phyloP scores from a whole-genome alignment of 2,113 vertebrate genomes.

The Coryphaenoides rupestris region DNA sequence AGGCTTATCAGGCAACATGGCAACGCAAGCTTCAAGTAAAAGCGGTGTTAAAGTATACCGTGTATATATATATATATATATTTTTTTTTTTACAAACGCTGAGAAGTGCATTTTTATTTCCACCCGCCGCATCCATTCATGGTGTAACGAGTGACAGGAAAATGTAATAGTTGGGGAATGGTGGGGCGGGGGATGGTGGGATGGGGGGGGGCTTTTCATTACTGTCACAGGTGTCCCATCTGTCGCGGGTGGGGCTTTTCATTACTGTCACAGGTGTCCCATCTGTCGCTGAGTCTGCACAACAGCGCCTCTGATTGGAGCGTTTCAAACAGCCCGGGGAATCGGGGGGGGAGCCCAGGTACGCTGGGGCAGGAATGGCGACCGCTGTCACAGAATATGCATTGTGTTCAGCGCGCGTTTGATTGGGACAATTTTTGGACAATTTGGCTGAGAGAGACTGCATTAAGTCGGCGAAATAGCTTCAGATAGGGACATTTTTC shows the following conservation, averaged over 20 bases:
- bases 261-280: too few species aligned
- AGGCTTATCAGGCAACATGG: too few species aligned
- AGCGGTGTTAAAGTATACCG: conserved; percentile 11
- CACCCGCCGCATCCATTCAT: conserved; percentile 24
- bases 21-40: background rate
- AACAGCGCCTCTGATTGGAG: conserved; percentile 4
- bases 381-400: background rate
- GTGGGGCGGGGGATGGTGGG: too few species aligned
- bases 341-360: too few species aligned
- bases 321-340: background rate
- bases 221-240: too few species aligned
- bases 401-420: conserved; percentile 19
- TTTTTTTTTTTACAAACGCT: conserved; percentile 47
- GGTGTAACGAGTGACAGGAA: conserved; percentile 58
- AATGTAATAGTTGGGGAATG: conserved; percentile 6
- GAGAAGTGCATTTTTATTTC: conserved; percentile 45
- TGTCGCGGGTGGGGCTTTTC: too few species aligned
- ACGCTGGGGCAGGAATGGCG: too few species aligned
- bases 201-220: too few species aligned
- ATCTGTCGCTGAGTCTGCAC: conserved; percentile 52
- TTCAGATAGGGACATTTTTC: conserved; percentile 13
- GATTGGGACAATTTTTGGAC: conserved; percentile 38
- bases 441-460: conserved; percentile 14
- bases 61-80: background rate
- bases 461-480: conserved; percentile 22